These are phyloP conservation scores for Dendrolimus houi DNA, from an alignment of 2,888 invertebrate species.

Conservation along the genomic window DNA sequence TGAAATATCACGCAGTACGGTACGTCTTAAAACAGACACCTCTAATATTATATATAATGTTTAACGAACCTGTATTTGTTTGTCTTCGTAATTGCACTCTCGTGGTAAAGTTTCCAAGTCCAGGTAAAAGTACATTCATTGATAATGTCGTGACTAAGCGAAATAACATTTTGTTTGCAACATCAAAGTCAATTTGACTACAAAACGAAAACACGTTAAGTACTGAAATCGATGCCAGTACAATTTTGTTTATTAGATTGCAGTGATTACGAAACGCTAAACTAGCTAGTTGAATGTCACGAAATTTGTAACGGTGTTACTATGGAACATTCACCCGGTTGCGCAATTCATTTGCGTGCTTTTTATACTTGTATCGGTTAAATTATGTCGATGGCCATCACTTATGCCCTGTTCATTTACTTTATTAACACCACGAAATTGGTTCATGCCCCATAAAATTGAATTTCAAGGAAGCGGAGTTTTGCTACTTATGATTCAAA, in stretches of 20 bases:
- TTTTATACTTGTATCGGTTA: constrained; percentile 6
- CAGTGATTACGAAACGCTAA: constrained; percentile 34
- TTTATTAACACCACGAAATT: too few relatives aligned
- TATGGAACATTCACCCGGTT: constrained; percentile 45
- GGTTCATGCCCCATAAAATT: too few relatives aligned
- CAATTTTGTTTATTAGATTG: constrained; percentile 33
- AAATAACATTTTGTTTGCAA: constrained; percentile 41
- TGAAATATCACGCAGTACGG: constrained; percentile 19
- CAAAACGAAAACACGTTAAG: constrained; percentile 20
- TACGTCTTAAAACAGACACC: constrained; percentile 25
- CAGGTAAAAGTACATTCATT: constrained; percentile 39
- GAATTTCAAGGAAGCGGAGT: too few relatives aligned
- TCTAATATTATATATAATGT: constrained; percentile 32
- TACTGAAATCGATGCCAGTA: constrained; percentile 30
- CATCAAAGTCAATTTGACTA: constrained; percentile 30
- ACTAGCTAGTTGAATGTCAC: constrained; percentile 38
- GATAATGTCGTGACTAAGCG: constrained; percentile 45
- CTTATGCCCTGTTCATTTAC: too few relatives aligned
- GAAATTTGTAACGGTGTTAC: constrained; percentile 41
- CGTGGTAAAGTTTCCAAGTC: constrained; percentile 34
- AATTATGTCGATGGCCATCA: neutral
- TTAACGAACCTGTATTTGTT: constrained; percentile 35
- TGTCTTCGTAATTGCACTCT: constrained; percentile 41
- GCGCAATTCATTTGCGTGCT: constrained; percentile 49
- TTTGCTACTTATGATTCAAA: too few relatives aligned